Base-by-base conservation (phyloP, 2,113 vertebrate species). In the Morone saxatilis region DNA sequence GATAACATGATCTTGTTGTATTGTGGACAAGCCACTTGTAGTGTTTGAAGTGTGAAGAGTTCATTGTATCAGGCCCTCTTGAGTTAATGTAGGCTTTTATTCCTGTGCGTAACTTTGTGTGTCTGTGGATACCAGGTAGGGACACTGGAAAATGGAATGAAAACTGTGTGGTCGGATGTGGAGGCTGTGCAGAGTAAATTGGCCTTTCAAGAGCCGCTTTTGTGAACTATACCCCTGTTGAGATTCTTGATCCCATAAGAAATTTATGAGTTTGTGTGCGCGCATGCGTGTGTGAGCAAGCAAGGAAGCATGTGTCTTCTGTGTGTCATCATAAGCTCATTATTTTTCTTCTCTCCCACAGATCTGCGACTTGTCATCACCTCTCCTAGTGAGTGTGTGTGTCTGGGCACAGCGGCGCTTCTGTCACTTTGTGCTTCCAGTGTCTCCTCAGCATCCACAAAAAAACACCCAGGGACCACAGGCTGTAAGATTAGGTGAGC, bases 321-420 rank as follows among this genome's bases (percentile, higher is more conserved):
- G 81, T 76, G 81, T 93, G 89, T 91, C 90, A 93, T 92, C 91
- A 90, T 91, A 88, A 91, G 87, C 92, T 95, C 93, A 94, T 93
- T 94, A 93, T 93, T 92, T 93, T 92, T 87, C 81, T 81, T 88
- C 85, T 91, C 86, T 89, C 91, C 85, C 83, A 86, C 90, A 94
- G 92, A 92, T 93, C 92, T 83, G 70, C 31, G 71, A 90, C 93
- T 89, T 90, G 88, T 92, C 92, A 89, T 93, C 92, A 91, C 91
- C 89, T 90, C 91, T 84, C 77, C 60, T 79, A 43, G 89, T 47
- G 7, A 78, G 82, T 60, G 79, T 80, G 73, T 86, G 80, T 71
- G 56, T 84, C 62, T 71, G 74, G 78, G 51, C 84, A 31, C 88
- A 91, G 87, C 76, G 4, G 80, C 81, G 71, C 86, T 86, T 84